phyloP scores from a whole-genome alignment of 1,140 invertebrate genomes.

The Metaphire vulgaris region DNA sequence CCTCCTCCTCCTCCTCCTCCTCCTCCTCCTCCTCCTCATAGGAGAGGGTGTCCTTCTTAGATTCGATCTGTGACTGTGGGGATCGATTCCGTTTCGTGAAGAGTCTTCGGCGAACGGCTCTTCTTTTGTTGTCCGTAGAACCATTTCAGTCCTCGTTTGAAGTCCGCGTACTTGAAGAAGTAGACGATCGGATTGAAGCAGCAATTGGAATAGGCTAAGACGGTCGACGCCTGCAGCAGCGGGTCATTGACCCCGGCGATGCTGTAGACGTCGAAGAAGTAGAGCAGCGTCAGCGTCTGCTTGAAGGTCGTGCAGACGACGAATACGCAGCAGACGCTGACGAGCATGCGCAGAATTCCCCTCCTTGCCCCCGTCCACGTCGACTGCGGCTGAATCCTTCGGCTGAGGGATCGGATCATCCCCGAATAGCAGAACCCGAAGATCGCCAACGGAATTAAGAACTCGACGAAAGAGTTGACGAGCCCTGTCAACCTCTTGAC shows the following conservation, averaged over 20 bases:
- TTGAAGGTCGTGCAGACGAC: background rate
- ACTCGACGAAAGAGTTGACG: background rate
- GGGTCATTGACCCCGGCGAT: background rate
- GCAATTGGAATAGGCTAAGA: background rate
- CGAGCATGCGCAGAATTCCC: background rate
- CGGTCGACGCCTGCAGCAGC: background rate
- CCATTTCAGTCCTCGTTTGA: background rate
- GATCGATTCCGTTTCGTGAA: too few relatives aligned
- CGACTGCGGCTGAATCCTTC: background rate
- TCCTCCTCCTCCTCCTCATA: too few relatives aligned
- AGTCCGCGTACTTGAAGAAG: background rate
- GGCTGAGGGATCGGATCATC: background rate
- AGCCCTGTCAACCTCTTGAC: background rate
- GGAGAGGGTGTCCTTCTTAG: too few relatives aligned
- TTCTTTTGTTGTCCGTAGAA: background rate
- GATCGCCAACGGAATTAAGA: background rate
- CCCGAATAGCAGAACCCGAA: background rate
- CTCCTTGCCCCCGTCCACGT: background rate
- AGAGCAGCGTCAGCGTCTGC: background rate
- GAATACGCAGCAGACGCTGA: background rate
- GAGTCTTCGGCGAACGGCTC: too few relatives aligned
- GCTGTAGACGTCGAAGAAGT: background rate
- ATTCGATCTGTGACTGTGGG: too few relatives aligned
- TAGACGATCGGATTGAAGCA: background rate
- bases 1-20: too few relatives aligned